Evolutionary conservation across 2,797 vertebrate species (phyloP), one percentile per base, ranked within the genome.

Genomic region (Phalanger gymnotis): DNA sequence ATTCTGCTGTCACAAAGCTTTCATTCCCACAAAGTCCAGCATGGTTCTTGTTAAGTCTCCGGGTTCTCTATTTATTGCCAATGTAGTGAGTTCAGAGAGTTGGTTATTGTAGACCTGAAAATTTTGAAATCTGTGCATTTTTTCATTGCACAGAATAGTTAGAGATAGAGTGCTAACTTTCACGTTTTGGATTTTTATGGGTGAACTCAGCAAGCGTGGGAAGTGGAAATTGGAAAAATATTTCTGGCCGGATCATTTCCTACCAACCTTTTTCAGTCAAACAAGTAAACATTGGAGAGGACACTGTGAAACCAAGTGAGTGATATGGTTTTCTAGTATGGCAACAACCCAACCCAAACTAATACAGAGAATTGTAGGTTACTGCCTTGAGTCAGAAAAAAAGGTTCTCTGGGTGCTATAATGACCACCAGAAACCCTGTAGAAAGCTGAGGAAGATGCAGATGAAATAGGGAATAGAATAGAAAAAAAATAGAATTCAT

Each of bases 231-330:
- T n/a, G 93, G 53, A 94, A 54, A 73, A 92, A 93, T 96, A 54
- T 95, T 95, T 97, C 90, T 93, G 47, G 91, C 91, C 47, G 81
- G 96, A 90, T 95, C 61, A 57, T 93, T 96, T 96, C 81, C 81
- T 96, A 81, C 34, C 93, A 92, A 96, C 28, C 12, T 95, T 57
- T 94, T 95, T 73, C 40, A 87, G 40, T 87, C 40, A 91, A 92
- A 56, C 95, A 95, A 7, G 52, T 47, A 90, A 95, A n/a, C 87
- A 95, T 0, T 3, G 40, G 34, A 90, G n/a, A 93, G 89, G 57
- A 34, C 56, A 56, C 58, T 91, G 93, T 57, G 28, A 81, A 94
- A 90, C 11, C 90, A 92, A 89, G 95, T 95, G 94, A 97, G 96
- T 58, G 90, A 96, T 96, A 91, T 96, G 81, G 12, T 53, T 95